Evolutionary conservation across 2,113 vertebrate genomes (phyloP).

Genomic region (Trinectes maculatus): DNA sequence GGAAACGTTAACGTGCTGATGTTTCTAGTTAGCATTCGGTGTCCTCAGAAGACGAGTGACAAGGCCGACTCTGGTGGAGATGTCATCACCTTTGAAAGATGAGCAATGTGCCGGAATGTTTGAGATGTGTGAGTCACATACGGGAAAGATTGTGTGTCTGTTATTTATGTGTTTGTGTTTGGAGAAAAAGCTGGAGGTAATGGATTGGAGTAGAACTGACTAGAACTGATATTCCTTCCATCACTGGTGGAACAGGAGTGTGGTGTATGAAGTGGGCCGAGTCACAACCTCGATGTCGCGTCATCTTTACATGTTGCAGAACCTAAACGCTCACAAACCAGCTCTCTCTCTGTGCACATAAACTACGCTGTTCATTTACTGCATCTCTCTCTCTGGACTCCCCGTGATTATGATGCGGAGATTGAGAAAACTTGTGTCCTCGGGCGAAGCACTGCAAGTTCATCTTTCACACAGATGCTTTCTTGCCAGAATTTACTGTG

Average conservation of each 20-base stretch:
- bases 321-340: slow-evolving; percentile 18
- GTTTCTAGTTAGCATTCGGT: slow-evolving; percentile 75
- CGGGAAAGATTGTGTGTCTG: not conserved
- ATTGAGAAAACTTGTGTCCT: too few species aligned
- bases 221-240: too few species aligned
- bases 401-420: too few species aligned
- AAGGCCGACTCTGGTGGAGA: slow-evolving; percentile 30
- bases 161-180: not conserved
- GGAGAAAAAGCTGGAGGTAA: not conserved
- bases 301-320: slow-evolving; percentile 16
- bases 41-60: slow-evolving; percentile 59
- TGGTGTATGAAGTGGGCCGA: too few species aligned
- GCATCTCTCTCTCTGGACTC: slow-evolving; percentile 40
- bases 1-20: slow-evolving; percentile 65
- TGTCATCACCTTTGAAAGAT: slow-evolving; percentile 45
- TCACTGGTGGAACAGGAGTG: too few species aligned
- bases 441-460: too few species aligned
- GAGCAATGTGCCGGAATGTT: slow-evolving; percentile 31
- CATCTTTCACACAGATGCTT: slow-evolving; percentile 43
- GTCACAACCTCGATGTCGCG: too few species aligned
- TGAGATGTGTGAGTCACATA: slow-evolving; percentile 12
- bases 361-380: slow-evolving; percentile 22
- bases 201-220: too few species aligned
- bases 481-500: slow-evolving; percentile 17
- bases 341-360: slow-evolving; percentile 13